These are phyloP conservation scores for Sialia sialis DNA, from an alignment of 2,113 vertebrate species.

Conservation along the genomic window DNA sequence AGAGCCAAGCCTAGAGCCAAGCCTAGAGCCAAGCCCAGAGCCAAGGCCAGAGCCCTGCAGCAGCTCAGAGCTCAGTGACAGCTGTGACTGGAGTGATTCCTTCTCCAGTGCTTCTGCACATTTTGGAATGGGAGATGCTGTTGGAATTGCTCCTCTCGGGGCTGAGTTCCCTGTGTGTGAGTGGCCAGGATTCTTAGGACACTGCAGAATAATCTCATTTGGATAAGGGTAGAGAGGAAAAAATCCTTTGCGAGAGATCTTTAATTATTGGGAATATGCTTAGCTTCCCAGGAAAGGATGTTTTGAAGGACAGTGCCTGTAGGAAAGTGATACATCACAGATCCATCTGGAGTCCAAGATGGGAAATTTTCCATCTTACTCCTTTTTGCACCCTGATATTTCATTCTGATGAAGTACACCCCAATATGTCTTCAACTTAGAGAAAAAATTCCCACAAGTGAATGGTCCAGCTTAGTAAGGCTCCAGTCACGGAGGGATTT, in stretches of 20 bases:
- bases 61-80: fast-evolving
- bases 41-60: not conserved
- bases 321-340: not conserved
- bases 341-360: not conserved
- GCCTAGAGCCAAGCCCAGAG: not conserved
- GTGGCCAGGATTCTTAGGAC: not conserved
- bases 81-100: not conserved
- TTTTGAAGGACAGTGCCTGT: not conserved
- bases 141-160: not conserved
- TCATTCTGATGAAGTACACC: not conserved
- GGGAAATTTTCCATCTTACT: not conserved
- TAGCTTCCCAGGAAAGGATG: not conserved
- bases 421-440: not conserved
- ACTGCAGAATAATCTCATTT: not conserved
- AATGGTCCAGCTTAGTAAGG: not conserved
- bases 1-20: too few relatives aligned
- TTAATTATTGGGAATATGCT: not conserved
- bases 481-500: not conserved
- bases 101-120: not conserved
- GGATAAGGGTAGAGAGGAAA: not conserved
- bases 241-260: not conserved
- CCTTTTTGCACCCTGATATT: not conserved
- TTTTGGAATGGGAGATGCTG: not conserved
- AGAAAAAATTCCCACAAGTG: not conserved
- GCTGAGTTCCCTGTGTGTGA: not conserved